Percentiles rank a stretch among this genome's conserved stretches.
These are phyloP conservation scores for Ptychodera flava DNA, from an alignment of 35 echinoderm and acorn worm genomes.

Conservation along the genomic window DNA sequence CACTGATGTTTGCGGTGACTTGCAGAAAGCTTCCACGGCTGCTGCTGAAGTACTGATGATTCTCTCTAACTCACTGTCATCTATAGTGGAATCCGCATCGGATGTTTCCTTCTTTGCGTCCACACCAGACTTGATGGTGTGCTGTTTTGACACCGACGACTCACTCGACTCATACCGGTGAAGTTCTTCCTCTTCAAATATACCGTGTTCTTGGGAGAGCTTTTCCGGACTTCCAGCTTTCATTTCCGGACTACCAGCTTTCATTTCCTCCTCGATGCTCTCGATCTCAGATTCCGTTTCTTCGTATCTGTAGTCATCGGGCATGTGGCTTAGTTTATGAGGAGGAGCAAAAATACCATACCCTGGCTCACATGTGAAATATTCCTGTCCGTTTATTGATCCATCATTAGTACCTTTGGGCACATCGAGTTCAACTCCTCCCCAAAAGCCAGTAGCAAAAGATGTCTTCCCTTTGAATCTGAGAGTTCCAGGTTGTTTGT, in stretches of 20 bases:
- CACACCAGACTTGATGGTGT: constrained; percentile 5
- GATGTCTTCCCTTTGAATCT: constrained; percentile 64
- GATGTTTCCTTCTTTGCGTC: constrained; percentile 48
- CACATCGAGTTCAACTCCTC: constrained; percentile 75
- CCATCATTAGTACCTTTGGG: constrained; percentile 68
- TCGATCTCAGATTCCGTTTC: constrained; percentile 35
- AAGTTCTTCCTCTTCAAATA: constrained; percentile 39
- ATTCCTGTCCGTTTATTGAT: constrained; percentile 24
- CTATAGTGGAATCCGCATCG: constrained; percentile 68
- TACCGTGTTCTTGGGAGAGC: background rate
- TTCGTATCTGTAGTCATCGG: constrained; percentile 28
- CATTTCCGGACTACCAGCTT: too few relatives aligned
- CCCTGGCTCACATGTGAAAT: constrained; percentile 57
- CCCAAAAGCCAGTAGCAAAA: constrained; percentile 47
- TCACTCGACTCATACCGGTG: constrained; percentile 12
- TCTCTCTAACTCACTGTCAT: constrained; percentile 79
- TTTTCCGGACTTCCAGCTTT: background rate
- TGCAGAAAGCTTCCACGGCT: constrained; percentile 89
- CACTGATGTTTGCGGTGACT: background rate
- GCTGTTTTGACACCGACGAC: constrained; percentile 28
- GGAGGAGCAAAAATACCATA: constrained; percentile 69
- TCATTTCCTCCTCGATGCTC: background rate
- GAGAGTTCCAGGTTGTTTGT: constrained; percentile 48
- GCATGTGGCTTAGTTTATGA: constrained; percentile 38
- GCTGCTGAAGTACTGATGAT: constrained; percentile 76